A percentile compares a stretch with the other conserved stretches of the same genome.
Conservation (phyloP, 2,797 vertebrate genomes). For the Etheostoma nigrum region DNA sequence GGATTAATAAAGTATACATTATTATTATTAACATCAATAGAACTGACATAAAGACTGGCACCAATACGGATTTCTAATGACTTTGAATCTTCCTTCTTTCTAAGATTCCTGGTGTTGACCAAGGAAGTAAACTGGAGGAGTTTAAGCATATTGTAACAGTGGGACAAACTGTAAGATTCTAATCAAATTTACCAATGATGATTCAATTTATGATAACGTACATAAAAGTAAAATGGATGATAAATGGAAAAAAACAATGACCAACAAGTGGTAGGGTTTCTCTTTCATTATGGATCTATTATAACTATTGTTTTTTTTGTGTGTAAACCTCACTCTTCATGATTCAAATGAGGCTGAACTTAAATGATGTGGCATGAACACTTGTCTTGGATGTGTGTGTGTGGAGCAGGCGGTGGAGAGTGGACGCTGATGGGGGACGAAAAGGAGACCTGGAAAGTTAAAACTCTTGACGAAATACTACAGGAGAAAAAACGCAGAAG, state of each 20-base stretch:
- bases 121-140: background rate
- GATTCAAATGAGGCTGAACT: slow-evolving; percentile 6
- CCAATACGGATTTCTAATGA: no score
- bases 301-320: background rate
- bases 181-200: background rate
- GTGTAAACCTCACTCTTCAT: fast-evolving
- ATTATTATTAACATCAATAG: no score
- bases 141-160: background rate
- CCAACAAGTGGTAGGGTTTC: background rate
- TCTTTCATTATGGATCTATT: background rate
- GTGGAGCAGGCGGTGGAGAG: slow-evolving; percentile 78
- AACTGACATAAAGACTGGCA: no score
- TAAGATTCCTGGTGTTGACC: background rate
- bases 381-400: slow-evolving; percentile 20
- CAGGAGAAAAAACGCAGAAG: slow-evolving; percentile 97
- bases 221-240: no score
- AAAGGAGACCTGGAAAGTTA: slow-evolving; percentile 99
- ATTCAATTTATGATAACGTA: no score
- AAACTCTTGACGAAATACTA: slow-evolving; percentile 99
- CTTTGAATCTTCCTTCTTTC: no score
- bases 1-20: no score
- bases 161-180: background rate
- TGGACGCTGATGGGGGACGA: slow-evolving; percentile 98
- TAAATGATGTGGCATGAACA: background rate
- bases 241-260: background rate